Conservation (phyloP, 2,888 invertebrate species). For the Eupithecia subfuscata region DNA sequence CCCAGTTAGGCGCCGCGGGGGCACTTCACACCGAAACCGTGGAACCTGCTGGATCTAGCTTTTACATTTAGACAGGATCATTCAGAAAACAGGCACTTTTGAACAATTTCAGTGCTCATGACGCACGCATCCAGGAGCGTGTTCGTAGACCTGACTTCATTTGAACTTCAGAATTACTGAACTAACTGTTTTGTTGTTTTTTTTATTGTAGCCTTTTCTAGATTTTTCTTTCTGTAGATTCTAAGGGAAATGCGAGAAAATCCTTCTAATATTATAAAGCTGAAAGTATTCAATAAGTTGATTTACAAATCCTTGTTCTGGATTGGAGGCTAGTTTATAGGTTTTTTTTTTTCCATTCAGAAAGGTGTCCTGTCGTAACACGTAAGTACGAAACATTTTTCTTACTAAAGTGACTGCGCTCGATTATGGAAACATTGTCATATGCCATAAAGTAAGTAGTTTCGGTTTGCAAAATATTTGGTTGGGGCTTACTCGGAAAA, state of each 20-base stretch:
- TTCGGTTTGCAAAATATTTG: neutral
- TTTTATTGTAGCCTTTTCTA: no score
- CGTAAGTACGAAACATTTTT: no score
- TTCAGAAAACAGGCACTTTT: neutral
- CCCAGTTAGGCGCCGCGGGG: slow-evolving; percentile 37
- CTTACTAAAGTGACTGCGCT: neutral
- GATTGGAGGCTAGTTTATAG: no score
- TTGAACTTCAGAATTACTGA: neutral
- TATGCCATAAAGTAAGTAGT: neutral
- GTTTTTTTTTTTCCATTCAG: no score
- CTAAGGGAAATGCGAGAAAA: neutral
- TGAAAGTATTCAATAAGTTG: no score
- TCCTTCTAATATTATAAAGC: no score
- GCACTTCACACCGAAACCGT: slow-evolving; percentile 13
- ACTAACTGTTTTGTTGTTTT: no score
- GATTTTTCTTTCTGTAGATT: neutral
- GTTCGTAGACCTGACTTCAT: neutral
- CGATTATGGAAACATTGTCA: neutral
- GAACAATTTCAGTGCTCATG: neutral
- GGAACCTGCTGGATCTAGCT: neutral
- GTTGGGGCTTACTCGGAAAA: no score
- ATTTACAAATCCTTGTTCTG: neutral
- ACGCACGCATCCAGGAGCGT: no score
- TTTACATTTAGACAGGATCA: neutral
- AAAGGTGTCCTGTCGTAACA: no score